These are phyloP conservation scores for Lepidiolamprologus cunningtoni DNA, from an alignment of 2,113 vertebrate genomes.

Conservation along the genomic window DNA sequence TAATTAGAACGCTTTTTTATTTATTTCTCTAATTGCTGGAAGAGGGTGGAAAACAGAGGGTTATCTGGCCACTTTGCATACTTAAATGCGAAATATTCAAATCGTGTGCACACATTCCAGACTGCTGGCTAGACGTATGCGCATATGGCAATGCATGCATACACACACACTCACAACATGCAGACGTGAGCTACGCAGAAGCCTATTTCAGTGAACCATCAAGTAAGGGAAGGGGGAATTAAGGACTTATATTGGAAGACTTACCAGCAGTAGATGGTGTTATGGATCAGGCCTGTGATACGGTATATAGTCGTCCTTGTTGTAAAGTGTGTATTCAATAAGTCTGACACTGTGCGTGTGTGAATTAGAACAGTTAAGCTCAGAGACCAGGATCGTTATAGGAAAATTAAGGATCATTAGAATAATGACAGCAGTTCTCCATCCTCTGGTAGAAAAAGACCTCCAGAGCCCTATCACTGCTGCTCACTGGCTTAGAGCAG, in stretches of 20 bases:
- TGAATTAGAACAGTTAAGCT: background rate
- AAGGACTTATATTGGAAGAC: background rate
- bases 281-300: background rate
- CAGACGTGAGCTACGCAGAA: background rate
- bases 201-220: constrained; percentile 30
- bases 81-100: constrained; percentile 57
- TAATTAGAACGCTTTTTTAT: constrained; percentile 47
- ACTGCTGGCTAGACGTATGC: background rate
- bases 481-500: constrained; percentile 1
- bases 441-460: constrained; percentile 4
- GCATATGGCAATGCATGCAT: background rate
- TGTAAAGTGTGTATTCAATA: background rate
- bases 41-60: constrained; percentile 18
- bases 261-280: constrained; percentile 1
- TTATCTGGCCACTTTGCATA: constrained; percentile 50
- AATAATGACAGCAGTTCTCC: constrained; percentile 18
- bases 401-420: constrained; percentile 21
- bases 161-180: background rate
- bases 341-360: background rate
- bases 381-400: background rate
- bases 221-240: constrained; percentile 9
- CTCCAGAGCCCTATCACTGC: background rate
- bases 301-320: background rate
- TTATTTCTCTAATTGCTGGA: constrained; percentile 51
- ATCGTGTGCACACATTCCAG: background rate